These are phyloP conservation scores for Drosophila neocordata DNA, from an alignment of 1,140 invertebrate species.

Conservation along the genomic window DNA sequence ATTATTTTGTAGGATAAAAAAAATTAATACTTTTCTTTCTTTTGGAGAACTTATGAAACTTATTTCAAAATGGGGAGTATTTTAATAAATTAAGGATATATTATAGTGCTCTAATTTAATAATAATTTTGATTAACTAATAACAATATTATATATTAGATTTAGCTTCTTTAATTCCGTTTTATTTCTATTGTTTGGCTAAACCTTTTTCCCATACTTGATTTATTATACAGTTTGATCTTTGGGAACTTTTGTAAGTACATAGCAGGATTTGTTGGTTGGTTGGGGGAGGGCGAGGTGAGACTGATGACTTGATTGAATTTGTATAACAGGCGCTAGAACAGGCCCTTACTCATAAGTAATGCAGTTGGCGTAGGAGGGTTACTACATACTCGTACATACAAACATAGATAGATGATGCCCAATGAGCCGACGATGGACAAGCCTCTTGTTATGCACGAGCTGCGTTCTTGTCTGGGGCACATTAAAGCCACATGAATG, in stretches of 20 bases:
- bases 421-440: slow-evolving; percentile 31
- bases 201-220: no score
- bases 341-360: slow-evolving; percentile 46
- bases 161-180: no score
- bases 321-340: slow-evolving; percentile 55
- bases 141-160: no score
- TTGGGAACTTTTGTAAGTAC: neutral
- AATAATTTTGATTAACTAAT: no score
- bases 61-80: no score
- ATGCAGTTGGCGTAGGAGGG: slow-evolving; percentile 69
- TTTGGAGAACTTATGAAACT: no score
- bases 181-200: no score
- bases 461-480: slow-evolving; percentile 79
- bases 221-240: no score
- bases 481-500: slow-evolving; percentile 80
- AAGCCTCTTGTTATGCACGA: slow-evolving; percentile 74
- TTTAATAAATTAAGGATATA: no score
- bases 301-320: slow-evolving; percentile 71
- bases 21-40: no score
- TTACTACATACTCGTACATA: slow-evolving; percentile 57
- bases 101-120: no score
- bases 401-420: neutral
- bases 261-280: neutral
- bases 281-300: neutral
- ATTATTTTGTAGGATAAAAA: no score